Conservation (phyloP, 2,888 invertebrate genomes). For the Monoplex corrugatus region DNA sequence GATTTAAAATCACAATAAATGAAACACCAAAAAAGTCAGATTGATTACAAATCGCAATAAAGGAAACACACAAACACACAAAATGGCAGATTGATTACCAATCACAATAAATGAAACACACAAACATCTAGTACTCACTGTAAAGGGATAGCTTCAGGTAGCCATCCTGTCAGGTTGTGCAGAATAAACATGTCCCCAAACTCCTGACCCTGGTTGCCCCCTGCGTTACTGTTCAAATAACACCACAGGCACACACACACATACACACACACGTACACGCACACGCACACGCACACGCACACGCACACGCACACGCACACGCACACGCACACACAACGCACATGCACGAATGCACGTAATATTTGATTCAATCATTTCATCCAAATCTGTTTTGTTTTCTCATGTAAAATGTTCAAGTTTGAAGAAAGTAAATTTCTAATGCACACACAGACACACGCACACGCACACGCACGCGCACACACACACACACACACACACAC, state of each 20-base stretch:
- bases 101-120: not conserved
- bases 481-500: too few species aligned
- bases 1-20: too few species aligned
- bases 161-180: conserved; percentile 81
- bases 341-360: too few species aligned
- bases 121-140: conserved; percentile 72
- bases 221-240: conserved; percentile 49
- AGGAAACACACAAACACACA: not conserved
- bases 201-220: conserved; percentile 71
- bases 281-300: not conserved
- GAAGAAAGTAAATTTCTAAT: too few species aligned
- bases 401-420: too few species aligned
- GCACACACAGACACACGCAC: too few species aligned
- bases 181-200: conserved; percentile 81
- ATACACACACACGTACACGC: not conserved
- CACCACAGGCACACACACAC: not conserved
- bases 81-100: not conserved
- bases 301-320: not conserved
- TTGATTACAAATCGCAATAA: too few species aligned
- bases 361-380: too few species aligned
- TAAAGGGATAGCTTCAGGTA: conserved; percentile 81
- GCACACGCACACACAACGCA: not conserved
- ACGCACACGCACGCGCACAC: too few species aligned
- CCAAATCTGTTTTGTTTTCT: too few species aligned
- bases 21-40: too few species aligned